These are phyloP conservation scores for Phlogophora meticulosa DNA, from an alignment of 2,888 invertebrate genomes.

Conservation along the genomic window DNA sequence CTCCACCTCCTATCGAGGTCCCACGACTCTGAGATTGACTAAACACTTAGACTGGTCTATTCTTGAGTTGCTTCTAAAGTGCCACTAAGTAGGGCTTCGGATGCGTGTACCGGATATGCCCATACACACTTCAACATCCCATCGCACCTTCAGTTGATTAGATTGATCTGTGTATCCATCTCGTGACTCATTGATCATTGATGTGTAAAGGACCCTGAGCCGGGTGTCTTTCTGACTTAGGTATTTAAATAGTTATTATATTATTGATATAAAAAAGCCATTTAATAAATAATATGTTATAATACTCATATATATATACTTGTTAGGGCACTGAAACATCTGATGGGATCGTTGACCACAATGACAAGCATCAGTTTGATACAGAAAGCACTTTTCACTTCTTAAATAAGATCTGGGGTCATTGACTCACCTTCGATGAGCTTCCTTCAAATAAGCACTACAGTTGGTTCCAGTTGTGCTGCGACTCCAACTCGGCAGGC, in stretches of 20 bases:
- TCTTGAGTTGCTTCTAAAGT: neutral
- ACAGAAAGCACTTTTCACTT: neutral
- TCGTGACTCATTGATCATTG: too few species aligned
- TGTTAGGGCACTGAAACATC: too few species aligned
- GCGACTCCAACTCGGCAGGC: too few species aligned
- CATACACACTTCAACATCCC: too few species aligned
- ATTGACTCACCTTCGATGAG: conserved; percentile 31
- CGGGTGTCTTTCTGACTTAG: neutral
- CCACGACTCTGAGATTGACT: neutral
- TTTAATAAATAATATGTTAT: too few species aligned
- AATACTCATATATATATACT: too few species aligned
- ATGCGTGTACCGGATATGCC: too few species aligned
- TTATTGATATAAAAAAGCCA: too few species aligned
- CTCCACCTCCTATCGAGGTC: neutral
- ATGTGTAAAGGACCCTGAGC: neutral
- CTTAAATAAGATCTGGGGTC: neutral
- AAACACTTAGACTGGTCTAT: too few species aligned
- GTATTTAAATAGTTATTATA: too few species aligned
- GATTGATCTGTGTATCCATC: neutral
- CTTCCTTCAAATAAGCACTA: neutral
- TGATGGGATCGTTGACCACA: neutral
- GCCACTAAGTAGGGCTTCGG: too few species aligned
- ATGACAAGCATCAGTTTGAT: neutral
- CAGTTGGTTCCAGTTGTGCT: neutral
- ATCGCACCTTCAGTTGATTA: neutral